These are phyloP conservation scores for Cyrtorhinus lividipennis DNA, from an alignment of 1,140 invertebrate species.

Conservation along the genomic window DNA sequence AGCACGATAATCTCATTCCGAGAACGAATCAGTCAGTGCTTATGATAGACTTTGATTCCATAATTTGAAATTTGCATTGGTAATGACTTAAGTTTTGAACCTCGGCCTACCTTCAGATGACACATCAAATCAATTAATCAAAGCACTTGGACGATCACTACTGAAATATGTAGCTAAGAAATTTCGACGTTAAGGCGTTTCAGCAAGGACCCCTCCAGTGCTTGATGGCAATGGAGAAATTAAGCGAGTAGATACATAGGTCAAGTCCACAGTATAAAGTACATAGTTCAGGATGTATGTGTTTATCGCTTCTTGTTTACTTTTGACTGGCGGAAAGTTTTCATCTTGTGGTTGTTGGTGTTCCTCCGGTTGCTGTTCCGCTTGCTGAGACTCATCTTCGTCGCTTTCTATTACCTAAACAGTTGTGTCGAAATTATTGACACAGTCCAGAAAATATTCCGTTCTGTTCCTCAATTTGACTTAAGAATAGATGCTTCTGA, in stretches of 20 bases:
- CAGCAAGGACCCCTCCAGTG: not conserved
- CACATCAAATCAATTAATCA: too few relatives aligned
- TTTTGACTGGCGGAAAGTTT: constrained; percentile 33
- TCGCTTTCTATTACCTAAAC: constrained; percentile 48
- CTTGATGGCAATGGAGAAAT: not conserved
- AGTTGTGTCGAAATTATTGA: not conserved
- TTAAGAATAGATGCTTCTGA: not conserved
- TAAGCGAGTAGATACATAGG: not conserved
- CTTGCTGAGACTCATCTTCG: constrained; percentile 44
- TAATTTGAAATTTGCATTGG: not conserved
- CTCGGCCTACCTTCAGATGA: too few relatives aligned
- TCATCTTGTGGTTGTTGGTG: constrained; percentile 31
- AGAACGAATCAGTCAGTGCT: not conserved
- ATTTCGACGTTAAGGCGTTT: too few relatives aligned
- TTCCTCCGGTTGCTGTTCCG: constrained; percentile 34
- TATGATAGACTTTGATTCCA: not conserved
- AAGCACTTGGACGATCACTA: too few relatives aligned
- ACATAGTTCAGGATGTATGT: not conserved
- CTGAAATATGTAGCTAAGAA: too few relatives aligned
- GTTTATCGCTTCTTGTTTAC: constrained; percentile 26
- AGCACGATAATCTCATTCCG: not conserved
- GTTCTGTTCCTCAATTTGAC: not conserved
- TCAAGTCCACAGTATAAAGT: too few relatives aligned
- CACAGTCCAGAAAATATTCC: constrained; percentile 1
- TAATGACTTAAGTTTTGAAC: not conserved